These are phyloP conservation scores for Deilephila porcellus DNA, from an alignment of 2,888 invertebrate species.

Conservation along the genomic window DNA sequence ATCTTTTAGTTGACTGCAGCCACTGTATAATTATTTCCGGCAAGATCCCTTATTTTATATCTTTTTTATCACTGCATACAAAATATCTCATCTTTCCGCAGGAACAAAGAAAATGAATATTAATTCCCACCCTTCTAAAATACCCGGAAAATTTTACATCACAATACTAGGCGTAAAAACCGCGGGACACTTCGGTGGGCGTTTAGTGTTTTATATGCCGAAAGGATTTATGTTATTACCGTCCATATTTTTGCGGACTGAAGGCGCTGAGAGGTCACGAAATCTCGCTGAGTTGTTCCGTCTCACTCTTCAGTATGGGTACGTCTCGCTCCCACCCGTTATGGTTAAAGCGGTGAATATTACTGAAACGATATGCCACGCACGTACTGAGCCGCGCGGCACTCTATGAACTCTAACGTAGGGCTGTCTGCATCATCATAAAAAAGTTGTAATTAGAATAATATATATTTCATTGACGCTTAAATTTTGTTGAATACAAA, in stretches of 20 bases:
- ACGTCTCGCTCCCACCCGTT: conserved; percentile 64
- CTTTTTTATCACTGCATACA: conserved; percentile 21
- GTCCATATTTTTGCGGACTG: conserved; percentile 83
- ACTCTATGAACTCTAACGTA: conserved; percentile 82
- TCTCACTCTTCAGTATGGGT: conserved; percentile 59
- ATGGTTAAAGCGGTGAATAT: conserved; percentile 82
- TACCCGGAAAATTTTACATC: conserved; percentile 54
- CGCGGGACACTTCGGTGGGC: conserved; percentile 78
- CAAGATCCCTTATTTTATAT: neutral
- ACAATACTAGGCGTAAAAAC: conserved; percentile 66
- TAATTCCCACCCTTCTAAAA: conserved; percentile 14
- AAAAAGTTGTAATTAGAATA: conserved; percentile 6
- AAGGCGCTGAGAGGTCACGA: conserved; percentile 84
- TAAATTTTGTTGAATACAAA: no score
- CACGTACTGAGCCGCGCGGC: conserved; percentile 75
- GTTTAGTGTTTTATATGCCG: conserved; percentile 85
- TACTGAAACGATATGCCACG: conserved; percentile 74
- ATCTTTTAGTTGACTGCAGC: no score
- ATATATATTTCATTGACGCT: neutral
- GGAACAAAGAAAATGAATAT: conserved; percentile 18
- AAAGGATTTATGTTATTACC: conserved; percentile 85
- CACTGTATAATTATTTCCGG: neutral
- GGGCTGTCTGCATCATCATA: conserved; percentile 42
- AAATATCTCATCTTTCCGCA: conserved; percentile 1
- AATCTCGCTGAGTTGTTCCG: conserved; percentile 71